phyloP scores from a whole-genome alignment of 1,140 invertebrate species.

The Palaemon carinicauda region DNA sequence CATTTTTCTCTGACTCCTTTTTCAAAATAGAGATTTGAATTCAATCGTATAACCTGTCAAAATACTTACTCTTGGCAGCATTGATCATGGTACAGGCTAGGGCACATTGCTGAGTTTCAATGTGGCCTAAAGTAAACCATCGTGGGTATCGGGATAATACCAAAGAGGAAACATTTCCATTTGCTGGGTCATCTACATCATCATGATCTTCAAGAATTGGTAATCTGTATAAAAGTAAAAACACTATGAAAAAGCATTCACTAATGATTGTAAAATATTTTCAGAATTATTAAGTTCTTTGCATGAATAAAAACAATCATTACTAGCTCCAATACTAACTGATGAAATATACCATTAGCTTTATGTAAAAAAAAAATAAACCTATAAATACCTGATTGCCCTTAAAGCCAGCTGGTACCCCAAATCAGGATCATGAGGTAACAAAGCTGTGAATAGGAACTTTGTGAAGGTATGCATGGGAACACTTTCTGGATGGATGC shows the following conservation, averaged over 20 bases:
- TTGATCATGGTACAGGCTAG: constrained; percentile 81
- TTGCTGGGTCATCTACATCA: constrained; percentile 68
- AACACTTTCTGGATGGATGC: constrained; percentile 78
- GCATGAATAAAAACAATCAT: neutral
- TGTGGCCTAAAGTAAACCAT: constrained; percentile 78
- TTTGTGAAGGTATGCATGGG: constrained; percentile 86
- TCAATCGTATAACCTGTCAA: too few relatives aligned
- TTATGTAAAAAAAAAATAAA: neutral
- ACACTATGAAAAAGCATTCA: too few relatives aligned
- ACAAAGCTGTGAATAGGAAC: constrained; percentile 79
- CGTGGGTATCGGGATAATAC: constrained; percentile 72
- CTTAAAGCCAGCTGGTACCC: constrained; percentile 75
- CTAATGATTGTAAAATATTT: neutral
- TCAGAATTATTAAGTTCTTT: neutral
- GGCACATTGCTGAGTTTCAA: constrained; percentile 83
- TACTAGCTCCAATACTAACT: too few relatives aligned
- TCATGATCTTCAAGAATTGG: constrained; percentile 82
- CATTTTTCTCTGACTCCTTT: neutral
- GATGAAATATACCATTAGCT: neutral
- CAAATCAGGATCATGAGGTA: constrained; percentile 76
- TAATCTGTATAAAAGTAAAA: constrained; percentile 66
- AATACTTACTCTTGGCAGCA: constrained; percentile 73
- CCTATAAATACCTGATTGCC: constrained; percentile 68
- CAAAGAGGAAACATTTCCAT: constrained; percentile 65
- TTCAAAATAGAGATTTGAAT: neutral